Percentiles rank a stretch among this genome's conserved stretches.
These are phyloP conservation scores for Lithosia quadra DNA, from an alignment of 2,888 invertebrate genomes.

Conservation along the genomic window DNA sequence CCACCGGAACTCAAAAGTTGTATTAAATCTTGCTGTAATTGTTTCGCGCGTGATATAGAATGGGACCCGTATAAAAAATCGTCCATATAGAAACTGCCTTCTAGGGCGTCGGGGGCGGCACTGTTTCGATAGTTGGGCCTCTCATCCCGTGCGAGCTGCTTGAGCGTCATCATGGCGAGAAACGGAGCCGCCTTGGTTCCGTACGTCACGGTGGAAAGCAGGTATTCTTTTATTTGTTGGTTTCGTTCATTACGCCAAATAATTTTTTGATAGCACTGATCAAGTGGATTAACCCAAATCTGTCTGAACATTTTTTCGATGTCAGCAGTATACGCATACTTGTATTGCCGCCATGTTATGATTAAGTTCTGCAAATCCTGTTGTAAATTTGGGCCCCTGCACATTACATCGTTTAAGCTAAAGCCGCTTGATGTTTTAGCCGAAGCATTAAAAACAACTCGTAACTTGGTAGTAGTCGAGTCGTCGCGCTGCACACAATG, in stretches of 20 bases:
- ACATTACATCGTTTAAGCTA: slow-evolving; percentile 23
- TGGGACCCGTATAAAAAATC: not conserved
- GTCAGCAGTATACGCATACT: slow-evolving; percentile 27
- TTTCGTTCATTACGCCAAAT: slow-evolving; percentile 9
- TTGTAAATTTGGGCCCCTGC: slow-evolving; percentile 33
- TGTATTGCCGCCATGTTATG: slow-evolving; percentile 30
- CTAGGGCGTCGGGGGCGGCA: not conserved
- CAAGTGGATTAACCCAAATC: slow-evolving; percentile 20
- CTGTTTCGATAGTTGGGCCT: not conserved
- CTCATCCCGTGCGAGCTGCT: slow-evolving; percentile 8
- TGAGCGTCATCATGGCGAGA: slow-evolving; percentile 13
- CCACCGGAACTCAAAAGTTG: slow-evolving; percentile 1
- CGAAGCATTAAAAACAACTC: slow-evolving; percentile 17
- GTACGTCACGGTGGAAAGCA: slow-evolving; percentile 14
- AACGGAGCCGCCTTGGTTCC: slow-evolving; percentile 10
- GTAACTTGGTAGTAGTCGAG: slow-evolving; percentile 12
- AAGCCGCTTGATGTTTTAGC: not conserved
- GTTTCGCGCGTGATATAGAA: slow-evolving; percentile 1
- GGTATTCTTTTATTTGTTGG: slow-evolving; percentile 5
- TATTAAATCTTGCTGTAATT: slow-evolving; percentile 17
- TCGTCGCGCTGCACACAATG: slow-evolving; percentile 7
- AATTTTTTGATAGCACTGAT: slow-evolving; percentile 18
- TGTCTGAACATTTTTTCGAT: slow-evolving; percentile 35
- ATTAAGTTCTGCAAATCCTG: slow-evolving; percentile 30
- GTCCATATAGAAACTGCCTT: slow-evolving; percentile 14